Conservation (phyloP, 1,140 invertebrate genomes). For the Ericerus pela region DNA sequence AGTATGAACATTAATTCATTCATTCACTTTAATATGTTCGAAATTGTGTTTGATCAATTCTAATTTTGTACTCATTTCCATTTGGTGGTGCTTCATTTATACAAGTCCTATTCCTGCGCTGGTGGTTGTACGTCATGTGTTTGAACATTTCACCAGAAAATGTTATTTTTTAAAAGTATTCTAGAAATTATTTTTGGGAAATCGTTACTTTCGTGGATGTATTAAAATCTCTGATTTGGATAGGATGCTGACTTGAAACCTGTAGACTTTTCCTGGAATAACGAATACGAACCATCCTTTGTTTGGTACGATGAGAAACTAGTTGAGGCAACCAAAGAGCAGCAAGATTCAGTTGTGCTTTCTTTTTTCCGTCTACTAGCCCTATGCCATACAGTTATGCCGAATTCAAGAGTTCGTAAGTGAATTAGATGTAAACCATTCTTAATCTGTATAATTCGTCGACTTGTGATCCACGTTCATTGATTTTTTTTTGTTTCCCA, state of each 20-base stretch:
- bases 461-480: neutral
- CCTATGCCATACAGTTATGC: constrained; percentile 97
- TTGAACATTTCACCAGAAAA: too few relatives aligned
- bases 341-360: constrained; percentile 39
- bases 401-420: constrained; percentile 70
- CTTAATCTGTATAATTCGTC: neutral
- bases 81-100: too few relatives aligned
- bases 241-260: constrained; percentile 1
- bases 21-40: too few relatives aligned
- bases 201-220: too few relatives aligned
- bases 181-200: too few relatives aligned
- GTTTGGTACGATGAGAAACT: constrained; percentile 83
- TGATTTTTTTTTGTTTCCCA: constrained; percentile 35
- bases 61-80: too few relatives aligned
- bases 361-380: constrained; percentile 75
- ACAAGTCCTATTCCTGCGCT: too few relatives aligned
- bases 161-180: too few relatives aligned
- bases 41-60: too few relatives aligned
- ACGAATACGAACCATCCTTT: constrained; percentile 79
- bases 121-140: too few relatives aligned
- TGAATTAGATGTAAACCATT: constrained; percentile 23
- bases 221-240: too few relatives aligned
- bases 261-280: constrained; percentile 78
- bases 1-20: too few relatives aligned
- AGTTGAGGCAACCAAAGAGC: constrained; percentile 60